Evolutionary conservation across 2,888 invertebrate genomes (phyloP), one percentile per base, ranked within the genome.

Genomic region (Apomyelois bistriatella): DNA sequence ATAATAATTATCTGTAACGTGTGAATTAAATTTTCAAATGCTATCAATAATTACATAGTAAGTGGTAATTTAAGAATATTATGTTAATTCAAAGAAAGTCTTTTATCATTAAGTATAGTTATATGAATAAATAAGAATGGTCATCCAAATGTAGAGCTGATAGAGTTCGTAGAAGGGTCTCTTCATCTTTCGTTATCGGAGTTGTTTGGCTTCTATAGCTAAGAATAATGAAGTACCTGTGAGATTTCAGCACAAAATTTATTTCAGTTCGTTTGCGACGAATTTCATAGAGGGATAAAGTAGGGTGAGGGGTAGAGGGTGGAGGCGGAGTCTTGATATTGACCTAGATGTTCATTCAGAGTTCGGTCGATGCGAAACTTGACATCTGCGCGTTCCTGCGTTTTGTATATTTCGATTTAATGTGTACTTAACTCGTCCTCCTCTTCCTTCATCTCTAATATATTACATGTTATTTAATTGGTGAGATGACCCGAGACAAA

Each of bases 271-370:
- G 74, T 73, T 74, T 76, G 72, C 65, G 65, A 78, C 77, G 80
- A 76, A 74, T 79, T 77, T 75, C 74, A 70, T 69, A 70, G 63
- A 66, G 72, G 81, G 72, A 61, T 70, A 64, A 66, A 65, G 72
- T 65, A 72, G 72, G 67, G 72, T 49, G 72, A 55, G 72, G 75
- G 72, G 72, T 46, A 16, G 40, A 70, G 55, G 66, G 75, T 48
- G 73, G 73, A 60, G 78, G 79, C 70, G 76, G 78, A 79, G 86
- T 85, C 77, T 87, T 90, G 90, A 88, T 90, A 89, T 90, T 90
- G 90, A 90, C 90, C 90, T 89, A 90, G 81, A 85, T 90, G 87
- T 87, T 89, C 90, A 89, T 89, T 89, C 86, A 89, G 85, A 82
- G 87, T 84, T 88, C 89, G 90, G 90, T 89, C 90, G 90, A 90